Evolutionary conservation across 2,113 vertebrate genomes (phyloP).

Genomic region (Chaetops frenatus): DNA sequence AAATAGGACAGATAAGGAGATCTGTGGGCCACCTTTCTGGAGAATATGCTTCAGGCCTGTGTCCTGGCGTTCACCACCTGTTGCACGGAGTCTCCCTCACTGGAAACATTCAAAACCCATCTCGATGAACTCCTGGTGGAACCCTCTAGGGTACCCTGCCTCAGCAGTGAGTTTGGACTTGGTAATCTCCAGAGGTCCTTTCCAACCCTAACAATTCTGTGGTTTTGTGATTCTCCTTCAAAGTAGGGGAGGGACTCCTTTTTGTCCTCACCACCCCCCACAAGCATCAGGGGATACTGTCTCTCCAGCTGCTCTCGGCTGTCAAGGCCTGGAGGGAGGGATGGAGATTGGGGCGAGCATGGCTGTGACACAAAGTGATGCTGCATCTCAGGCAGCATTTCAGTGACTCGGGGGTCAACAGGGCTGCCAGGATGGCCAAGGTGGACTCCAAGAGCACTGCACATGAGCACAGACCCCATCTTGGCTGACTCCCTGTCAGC

Average conservation of each 20-base stretch:
- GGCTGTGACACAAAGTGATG: accelerated
- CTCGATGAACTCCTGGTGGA: too few species aligned
- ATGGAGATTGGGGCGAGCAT: not conserved
- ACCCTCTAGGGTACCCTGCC: not conserved
- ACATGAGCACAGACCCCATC: not conserved
- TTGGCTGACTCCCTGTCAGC: not conserved
- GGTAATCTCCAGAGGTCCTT: not conserved
- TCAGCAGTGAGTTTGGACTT: too few species aligned
- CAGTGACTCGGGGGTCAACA: accelerated
- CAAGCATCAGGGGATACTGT: not conserved
- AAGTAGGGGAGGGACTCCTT: not conserved
- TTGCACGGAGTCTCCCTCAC: not conserved
- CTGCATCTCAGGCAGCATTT: not conserved
- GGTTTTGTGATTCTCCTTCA: not conserved
- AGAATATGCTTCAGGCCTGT: not conserved
- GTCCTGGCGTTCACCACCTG: accelerated
- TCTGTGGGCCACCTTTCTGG: accelerated
- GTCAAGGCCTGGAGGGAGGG: not conserved
- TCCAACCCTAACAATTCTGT: not conserved
- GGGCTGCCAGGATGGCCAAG: not conserved
- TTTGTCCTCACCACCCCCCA: not conserved
- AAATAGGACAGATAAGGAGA: not conserved
- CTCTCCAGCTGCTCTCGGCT: not conserved
- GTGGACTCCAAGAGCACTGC: not conserved
- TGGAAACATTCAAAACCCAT: not conserved